A percentile compares a stretch with the other conserved stretches of the same genome.
Conservation (phyloP, 2,797 vertebrate species). For the Sebastes trivittatus region DNA sequence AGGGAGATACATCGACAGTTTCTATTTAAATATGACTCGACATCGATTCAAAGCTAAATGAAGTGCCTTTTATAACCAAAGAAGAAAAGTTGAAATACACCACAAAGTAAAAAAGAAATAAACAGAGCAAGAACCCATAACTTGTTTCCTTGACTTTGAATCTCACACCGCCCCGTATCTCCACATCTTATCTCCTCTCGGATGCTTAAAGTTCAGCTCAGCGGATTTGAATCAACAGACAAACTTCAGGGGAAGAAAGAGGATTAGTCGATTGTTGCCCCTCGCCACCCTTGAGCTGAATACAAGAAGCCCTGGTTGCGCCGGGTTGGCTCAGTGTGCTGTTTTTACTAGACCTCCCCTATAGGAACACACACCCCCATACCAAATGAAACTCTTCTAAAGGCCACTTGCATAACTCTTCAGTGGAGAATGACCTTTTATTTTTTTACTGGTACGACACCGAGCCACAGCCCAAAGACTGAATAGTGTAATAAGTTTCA, state of each 20-base stretch:
- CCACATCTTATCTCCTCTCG: conserved; percentile 62
- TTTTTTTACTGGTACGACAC: conserved; percentile 42
- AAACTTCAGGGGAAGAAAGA: conserved; percentile 63
- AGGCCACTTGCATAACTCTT: conserved; percentile 79
- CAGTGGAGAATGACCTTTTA: conserved; percentile 78
- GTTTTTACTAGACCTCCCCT: conserved; percentile 54
- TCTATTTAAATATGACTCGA: conserved; percentile 11
- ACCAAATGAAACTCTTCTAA: conserved; percentile 73
- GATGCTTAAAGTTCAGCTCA: conserved; percentile 69
- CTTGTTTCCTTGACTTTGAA: conserved; percentile 68
- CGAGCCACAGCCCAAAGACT: conserved; percentile 19
- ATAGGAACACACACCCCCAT: conserved; percentile 49
- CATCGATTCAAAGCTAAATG: background rate
- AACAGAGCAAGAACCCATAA: conserved; percentile 17
- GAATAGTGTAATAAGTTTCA: conserved; percentile 42
- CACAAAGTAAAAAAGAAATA: conserved; percentile 36
- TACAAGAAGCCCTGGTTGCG: conserved; percentile 48
- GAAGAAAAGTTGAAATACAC: conserved; percentile 22
- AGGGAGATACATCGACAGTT: background rate
- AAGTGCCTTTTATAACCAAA: background rate
- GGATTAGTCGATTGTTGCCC: conserved; percentile 69
- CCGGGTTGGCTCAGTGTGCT: background rate
- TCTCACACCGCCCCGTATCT: conserved; percentile 46
- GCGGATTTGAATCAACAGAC: conserved; percentile 72
- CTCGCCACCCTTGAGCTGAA: conserved; percentile 56